Percentiles rank a stretch among this genome's conserved stretches.
Evolutionary conservation across 1,140 invertebrate genomes (phyloP).

Genomic region (Drosophila ercepeae): DNA sequence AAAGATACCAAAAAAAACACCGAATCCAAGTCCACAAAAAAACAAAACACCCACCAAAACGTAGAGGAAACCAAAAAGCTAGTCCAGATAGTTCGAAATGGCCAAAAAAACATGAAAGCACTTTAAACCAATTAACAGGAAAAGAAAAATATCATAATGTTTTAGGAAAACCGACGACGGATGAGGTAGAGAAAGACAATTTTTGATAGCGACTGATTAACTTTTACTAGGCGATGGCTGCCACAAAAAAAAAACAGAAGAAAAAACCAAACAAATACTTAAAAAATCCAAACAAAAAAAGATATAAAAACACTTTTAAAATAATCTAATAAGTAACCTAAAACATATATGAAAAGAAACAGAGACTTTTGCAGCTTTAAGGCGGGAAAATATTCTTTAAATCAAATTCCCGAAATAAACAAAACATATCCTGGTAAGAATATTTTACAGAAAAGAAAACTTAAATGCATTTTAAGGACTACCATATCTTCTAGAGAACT

Average conservation of each 20-base stretch:
- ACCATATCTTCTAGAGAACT: constrained; percentile 7
- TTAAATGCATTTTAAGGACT: not conserved
- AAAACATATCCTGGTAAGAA: not conserved
- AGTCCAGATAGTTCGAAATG: constrained; percentile 67
- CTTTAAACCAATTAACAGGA: constrained; percentile 27
- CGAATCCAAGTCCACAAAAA: constrained; percentile 26
- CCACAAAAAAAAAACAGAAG: constrained; percentile 49
- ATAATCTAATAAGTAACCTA: constrained; percentile 70
- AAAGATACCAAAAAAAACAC: not conserved
- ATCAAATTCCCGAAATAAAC: not conserved
- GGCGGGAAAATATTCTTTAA: not conserved
- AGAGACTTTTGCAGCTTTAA: not conserved
- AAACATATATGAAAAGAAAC: constrained; percentile 23
- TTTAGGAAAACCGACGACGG: constrained; percentile 27
- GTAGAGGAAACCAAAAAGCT: constrained; percentile 34
- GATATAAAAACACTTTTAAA: constrained; percentile 43
- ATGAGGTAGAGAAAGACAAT: constrained; percentile 37
- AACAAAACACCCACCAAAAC: constrained; percentile 46
- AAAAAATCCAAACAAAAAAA: constrained; percentile 32
- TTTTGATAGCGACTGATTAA: constrained; percentile 75
- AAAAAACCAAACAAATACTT: constrained; percentile 30
- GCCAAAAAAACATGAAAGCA: constrained; percentile 48
- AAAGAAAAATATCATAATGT: constrained; percentile 38
- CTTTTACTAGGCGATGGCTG: constrained; percentile 76
- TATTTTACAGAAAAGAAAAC: not conserved